A percentile compares a stretch with the other conserved stretches of the same genome.
Conservation (phyloP, 2,797 vertebrate species). For the Ptychadena robeensis region DNA sequence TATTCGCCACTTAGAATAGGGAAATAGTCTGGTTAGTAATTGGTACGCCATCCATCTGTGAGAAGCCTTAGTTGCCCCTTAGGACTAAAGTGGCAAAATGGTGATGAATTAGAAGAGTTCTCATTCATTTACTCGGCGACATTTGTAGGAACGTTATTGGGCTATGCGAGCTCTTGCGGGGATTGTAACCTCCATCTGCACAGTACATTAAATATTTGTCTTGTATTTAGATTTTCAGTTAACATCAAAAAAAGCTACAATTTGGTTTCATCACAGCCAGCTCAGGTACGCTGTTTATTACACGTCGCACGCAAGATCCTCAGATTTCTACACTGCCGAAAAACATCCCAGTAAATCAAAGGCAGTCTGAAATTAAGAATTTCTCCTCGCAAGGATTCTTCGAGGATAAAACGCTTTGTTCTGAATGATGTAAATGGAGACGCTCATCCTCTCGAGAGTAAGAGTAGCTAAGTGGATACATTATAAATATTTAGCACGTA, state of each 20-base stretch:
- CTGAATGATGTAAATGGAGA: slow-evolving; percentile 38
- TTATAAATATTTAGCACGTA: slow-evolving; percentile 56
- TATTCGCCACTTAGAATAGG: too few relatives aligned
- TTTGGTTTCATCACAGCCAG: slow-evolving; percentile 3
- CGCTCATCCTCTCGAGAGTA: slow-evolving; percentile 18
- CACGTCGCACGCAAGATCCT: slow-evolving; percentile 13
- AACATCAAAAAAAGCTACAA: slow-evolving; percentile 4
- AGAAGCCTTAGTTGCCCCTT: too few relatives aligned
- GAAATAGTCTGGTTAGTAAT: too few relatives aligned
- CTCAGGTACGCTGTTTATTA: slow-evolving; percentile 21
- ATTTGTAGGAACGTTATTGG: slow-evolving; percentile 13
- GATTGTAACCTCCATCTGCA: not conserved
- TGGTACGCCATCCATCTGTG: too few relatives aligned
- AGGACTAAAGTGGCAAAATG: not conserved
- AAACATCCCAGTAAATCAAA: slow-evolving; percentile 2
- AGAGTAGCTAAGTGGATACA: slow-evolving; percentile 36
- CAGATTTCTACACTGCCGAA: slow-evolving; percentile 11
- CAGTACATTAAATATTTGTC: not conserved
- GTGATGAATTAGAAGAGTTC: not conserved
- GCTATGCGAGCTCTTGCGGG: slow-evolving; percentile 10
- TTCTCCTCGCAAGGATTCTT: not conserved
- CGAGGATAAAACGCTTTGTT: not conserved
- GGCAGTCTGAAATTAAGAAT: not conserved
- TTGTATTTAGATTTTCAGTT: slow-evolving; percentile 7
- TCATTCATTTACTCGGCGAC: not conserved